phyloP scores from a whole-genome alignment of 2,113 vertebrate species.

The Genyomyrus donnyi region DNA sequence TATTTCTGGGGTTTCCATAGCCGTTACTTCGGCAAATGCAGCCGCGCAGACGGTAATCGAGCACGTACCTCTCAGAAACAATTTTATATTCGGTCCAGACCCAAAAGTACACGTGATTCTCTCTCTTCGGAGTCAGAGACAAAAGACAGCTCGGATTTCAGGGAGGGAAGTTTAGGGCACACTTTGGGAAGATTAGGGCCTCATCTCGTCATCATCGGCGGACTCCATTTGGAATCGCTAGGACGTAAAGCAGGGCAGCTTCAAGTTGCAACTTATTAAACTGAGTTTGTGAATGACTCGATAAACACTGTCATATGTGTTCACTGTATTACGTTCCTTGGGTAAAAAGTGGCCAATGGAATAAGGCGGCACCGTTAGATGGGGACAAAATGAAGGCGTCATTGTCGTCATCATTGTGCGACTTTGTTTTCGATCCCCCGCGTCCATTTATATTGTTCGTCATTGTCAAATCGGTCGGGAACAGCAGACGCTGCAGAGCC shows the following conservation, averaged over 20 bases:
- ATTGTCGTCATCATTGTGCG: slow-evolving; percentile 34
- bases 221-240: neutral
- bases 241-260: neutral
- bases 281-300: too few species aligned
- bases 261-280: neutral
- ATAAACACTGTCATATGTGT: neutral
- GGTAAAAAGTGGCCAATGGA: neutral
- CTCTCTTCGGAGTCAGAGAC: neutral
- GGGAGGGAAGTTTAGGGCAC: slow-evolving; percentile 3
- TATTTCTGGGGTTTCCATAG: neutral
- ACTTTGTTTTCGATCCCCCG: slow-evolving; percentile 27
- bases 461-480: neutral
- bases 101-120: neutral
- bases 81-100: neutral
- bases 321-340: neutral
- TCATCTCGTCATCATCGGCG: neutral
- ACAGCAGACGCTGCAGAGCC: neutral
- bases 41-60: neutral
- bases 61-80: neutral
- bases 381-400: neutral
- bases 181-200: neutral
- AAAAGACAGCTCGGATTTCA: neutral
- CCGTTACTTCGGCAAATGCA: neutral
- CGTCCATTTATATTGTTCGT: neutral
- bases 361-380: neutral